Evolutionary conservation across 2,888 invertebrate genomes (phyloP).

Genomic region (Orthosia cruda): DNA sequence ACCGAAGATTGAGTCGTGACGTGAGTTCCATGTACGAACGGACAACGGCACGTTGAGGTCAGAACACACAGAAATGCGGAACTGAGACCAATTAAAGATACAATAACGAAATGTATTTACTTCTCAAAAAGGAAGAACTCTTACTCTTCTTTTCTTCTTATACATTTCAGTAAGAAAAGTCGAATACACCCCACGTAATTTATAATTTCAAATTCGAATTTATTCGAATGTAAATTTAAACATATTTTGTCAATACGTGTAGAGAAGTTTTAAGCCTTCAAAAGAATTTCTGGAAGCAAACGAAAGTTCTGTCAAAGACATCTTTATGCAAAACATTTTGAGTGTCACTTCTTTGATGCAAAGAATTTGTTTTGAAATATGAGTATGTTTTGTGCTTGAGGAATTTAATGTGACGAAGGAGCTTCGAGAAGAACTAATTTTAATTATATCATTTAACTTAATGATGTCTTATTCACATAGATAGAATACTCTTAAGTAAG

Average conservation of each 20-base stretch:
- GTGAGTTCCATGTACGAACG: slow-evolving; percentile 35
- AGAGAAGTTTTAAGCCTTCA: slow-evolving; percentile 7
- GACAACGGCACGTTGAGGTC: slow-evolving; percentile 14
- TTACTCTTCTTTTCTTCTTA: too few relatives aligned
- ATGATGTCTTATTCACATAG: too few relatives aligned
- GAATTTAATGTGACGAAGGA: too few relatives aligned
- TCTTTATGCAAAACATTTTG: too few relatives aligned
- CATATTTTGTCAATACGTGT: slow-evolving; percentile 26
- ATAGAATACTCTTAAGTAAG: too few relatives aligned
- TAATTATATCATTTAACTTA: too few relatives aligned
- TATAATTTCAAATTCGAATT: too few relatives aligned
- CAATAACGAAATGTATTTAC: not conserved
- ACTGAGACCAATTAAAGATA: not conserved
- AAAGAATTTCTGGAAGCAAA: slow-evolving; percentile 20
- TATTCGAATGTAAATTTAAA: not conserved
- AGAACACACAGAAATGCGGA: not conserved
- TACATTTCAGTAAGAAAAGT: not conserved
- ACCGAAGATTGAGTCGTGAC: slow-evolving; percentile 38
- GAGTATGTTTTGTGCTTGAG: slow-evolving; percentile 5
- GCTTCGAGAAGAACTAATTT: too few relatives aligned
- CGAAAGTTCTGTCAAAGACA: not conserved
- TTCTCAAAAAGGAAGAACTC: not conserved
- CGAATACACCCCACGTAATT: too few relatives aligned
- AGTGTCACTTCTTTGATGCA: too few relatives aligned
- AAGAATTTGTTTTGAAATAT: slow-evolving; percentile 1